These are phyloP conservation scores for Galeruca laticollis DNA, from an alignment of 2,888 invertebrate genomes.

Conservation along the genomic window DNA sequence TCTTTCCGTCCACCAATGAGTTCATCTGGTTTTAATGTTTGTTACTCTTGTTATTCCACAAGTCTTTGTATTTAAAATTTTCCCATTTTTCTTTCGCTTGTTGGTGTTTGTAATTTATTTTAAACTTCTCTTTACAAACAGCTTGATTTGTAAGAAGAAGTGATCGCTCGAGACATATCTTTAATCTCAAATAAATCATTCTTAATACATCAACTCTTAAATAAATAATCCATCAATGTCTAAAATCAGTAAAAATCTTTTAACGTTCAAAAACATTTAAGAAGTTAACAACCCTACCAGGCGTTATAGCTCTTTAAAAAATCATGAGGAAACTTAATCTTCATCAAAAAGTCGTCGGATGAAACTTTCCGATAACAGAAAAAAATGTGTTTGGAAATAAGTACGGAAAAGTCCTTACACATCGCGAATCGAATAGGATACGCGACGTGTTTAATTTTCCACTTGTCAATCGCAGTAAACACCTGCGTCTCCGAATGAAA, in stretches of 20 bases:
- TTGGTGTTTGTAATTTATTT: no score
- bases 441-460: slow-evolving; percentile 34
- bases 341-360: slow-evolving; percentile 10
- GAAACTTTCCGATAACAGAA: background rate
- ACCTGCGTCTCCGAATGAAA: background rate
- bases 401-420: background rate
- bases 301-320: background rate
- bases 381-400: slow-evolving; percentile 5
- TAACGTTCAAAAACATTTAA: background rate
- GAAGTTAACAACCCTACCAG: background rate
- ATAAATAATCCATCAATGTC: no score
- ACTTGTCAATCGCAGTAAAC: slow-evolving; percentile 34
- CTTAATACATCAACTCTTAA: no score
- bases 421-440: slow-evolving; percentile 20
- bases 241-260: background rate
- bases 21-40: no score
- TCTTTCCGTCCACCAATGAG: no score
- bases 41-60: no score
- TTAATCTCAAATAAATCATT: no score
- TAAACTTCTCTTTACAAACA: no score
- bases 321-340: slow-evolving; percentile 15
- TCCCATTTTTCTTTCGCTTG: no score
- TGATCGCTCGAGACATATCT: no score
- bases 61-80: no score
- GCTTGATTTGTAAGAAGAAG: no score